Evolutionary conservation across 2,888 invertebrate genomes (phyloP).

Genomic region (Pandemis cinnamomeana): DNA sequence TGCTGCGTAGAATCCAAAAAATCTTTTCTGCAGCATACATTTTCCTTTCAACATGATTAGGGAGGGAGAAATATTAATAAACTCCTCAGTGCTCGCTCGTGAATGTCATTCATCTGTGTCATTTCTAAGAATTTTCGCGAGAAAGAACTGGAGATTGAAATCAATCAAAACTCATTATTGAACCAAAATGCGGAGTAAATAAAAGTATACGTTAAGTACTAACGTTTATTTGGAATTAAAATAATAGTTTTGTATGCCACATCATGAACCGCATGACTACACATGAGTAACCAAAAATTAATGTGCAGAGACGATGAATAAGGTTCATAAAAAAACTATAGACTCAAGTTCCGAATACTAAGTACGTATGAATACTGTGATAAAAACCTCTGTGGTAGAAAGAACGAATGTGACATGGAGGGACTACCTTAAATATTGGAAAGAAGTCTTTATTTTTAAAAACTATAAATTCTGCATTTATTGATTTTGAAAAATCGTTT

Average conservation of each 20-base stretch:
- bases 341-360: too few species aligned
- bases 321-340: too few species aligned
- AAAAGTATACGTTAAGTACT: not conserved
- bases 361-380: too few species aligned
- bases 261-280: too few species aligned
- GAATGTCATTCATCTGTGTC: constrained; percentile 22
- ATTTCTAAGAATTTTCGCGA: constrained; percentile 13
- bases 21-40: constrained; percentile 8
- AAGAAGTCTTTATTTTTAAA: too few species aligned
- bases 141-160: constrained; percentile 8
- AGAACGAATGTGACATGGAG: too few species aligned
- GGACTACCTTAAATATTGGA: too few species aligned
- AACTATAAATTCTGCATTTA: too few species aligned
- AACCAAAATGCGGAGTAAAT: constrained; percentile 4
- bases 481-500: too few species aligned
- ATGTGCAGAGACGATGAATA: too few species aligned
- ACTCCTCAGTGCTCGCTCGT: constrained; percentile 14
- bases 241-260: not conserved
- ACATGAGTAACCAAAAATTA: too few species aligned
- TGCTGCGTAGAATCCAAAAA: constrained; percentile 2
- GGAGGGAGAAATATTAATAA: constrained; percentile 22
- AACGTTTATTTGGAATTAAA: not conserved
- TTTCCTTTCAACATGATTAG: constrained; percentile 20
- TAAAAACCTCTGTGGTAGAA: too few species aligned
- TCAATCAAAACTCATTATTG: not conserved